These are phyloP conservation scores for Lasioglossum lativentre DNA, from an alignment of 2,888 invertebrate genomes.

Conservation along the genomic window DNA sequence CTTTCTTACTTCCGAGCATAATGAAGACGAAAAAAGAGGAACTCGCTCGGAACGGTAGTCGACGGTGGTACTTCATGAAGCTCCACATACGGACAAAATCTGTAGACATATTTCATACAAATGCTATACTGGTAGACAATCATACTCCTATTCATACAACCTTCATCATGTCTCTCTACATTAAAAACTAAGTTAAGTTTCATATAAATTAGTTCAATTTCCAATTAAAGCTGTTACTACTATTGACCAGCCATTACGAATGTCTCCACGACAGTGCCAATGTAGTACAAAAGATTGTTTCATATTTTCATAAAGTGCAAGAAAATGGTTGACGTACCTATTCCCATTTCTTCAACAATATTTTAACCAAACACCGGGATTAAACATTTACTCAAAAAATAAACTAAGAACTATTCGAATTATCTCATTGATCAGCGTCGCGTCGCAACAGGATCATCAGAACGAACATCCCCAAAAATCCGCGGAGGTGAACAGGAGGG, in stretches of 20 bases:
- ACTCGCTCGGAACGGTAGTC: conserved; percentile 11
- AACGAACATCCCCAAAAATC: neutral
- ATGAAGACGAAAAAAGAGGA: conserved; percentile 22
- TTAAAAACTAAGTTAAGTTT: neutral
- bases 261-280: neutral
- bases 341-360: neutral
- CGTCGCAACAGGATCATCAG: neutral
- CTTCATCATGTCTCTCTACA: neutral
- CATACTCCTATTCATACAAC: neutral
- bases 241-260: neutral
- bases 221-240: neutral
- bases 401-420: neutral
- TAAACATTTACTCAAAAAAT: neutral
- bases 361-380: neutral
- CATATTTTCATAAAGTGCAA: neutral
- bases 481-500: neutral
- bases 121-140: neutral
- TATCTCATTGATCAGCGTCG: too few relatives aligned
- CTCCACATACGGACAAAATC: neutral
- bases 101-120: neutral
- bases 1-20: conserved; percentile 16
- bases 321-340: too few relatives aligned
- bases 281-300: neutral
- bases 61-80: neutral
- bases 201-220: neutral